Base-by-base conservation (phyloP, 2,113 vertebrate species). In the Pitta sordida region DNA sequence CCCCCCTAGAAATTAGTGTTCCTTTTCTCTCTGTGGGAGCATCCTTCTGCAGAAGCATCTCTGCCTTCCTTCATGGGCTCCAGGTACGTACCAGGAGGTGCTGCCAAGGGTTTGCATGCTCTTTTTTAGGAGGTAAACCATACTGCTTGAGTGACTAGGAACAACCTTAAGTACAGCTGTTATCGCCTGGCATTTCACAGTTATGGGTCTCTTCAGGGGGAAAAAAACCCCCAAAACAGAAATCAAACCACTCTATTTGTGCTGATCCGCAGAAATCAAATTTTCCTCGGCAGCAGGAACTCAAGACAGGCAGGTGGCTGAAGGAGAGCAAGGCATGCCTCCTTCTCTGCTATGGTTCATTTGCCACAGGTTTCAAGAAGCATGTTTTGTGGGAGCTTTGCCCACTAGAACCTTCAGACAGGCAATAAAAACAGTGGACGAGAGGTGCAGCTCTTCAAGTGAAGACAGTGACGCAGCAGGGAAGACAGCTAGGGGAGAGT, bases 201-300 rank as follows among this genome's bases (percentile, higher is more conserved):
- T 55, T 65, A 69, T 0, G 3, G 29, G 18, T 48, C 39, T 84
- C 55, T 21, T 29, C n/a, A 51, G 41, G 9, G 0, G 16, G 63
- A 65, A 63, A 37, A 15, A 18, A 12, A 8, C 21, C 41, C 62
- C 39, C 27, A 52, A 52, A 90, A 39, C 37, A 51, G 39, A 77
- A 75, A 43, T 1, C n/a, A 93, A 75, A 30, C 30, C 22, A 29
- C 37, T 65, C 30, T 48, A 5, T 76, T 44, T 83, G 63, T 67
- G 65, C 22, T 64, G 69, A 81, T 53, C 27, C 32, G n/a, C 9
- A 65, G 46, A 58, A 91, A 69, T 52, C 27, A 62, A 85, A 90
- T n/a, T 27, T 46, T 83, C 18, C 22, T 22, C 0, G 0, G 39
- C 1, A 1, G 60, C 82, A 82, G 64, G 44, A 87, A 46, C 59